Base-by-base conservation (phyloP, 2,888 invertebrate genomes). In the Alcis repandata region DNA sequence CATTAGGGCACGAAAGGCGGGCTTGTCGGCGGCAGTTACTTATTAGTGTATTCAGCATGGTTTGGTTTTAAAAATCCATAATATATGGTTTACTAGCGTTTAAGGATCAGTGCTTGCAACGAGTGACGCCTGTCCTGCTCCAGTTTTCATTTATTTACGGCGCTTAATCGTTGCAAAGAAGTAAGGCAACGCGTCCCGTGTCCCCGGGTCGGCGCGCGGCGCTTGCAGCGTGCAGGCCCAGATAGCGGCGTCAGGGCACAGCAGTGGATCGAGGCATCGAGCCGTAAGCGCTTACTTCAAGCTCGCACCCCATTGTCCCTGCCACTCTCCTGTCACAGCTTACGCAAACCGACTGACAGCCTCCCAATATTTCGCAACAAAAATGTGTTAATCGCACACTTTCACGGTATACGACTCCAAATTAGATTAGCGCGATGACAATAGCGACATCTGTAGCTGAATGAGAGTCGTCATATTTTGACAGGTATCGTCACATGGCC, bases 331-430 rank as follows among this genome's bases (percentile, higher is more conserved):
- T 92, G 92, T 92, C 92, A 92, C 83, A 88, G 92, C 89, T 93
- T 93, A 93, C 91, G 92, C 91, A 92, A 92, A 83, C 82, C 86
- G 79, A 86, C 84, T 91, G 92, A 92, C 92, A 92, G 88, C 86
- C 88, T 90, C 85, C 90, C 87, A 92, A 91, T 91, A 90, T 90
- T 91, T 90, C 91, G 89, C 88, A 84, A 90, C 89, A 90, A 91
- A 89, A 92, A 92, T 91, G 92, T 93, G 92, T 92, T 92, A 92
- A 92, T 92, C 90, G 89, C 84, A 86, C 90, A 92, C 90, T 92
- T 92, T 91, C 88, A 92, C 90, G 92, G 87, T 89, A 79, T 82
- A 80, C 89, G 85, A 87, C 84, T 84, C 82, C 78, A 83, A 91
- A 92, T 93, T 91, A 92, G 92, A 92, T 92, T 92, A 92, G 86